Evolutionary conservation across 2,113 vertebrate species (phyloP).

Genomic region (Rhynchomys soricoides): DNA sequence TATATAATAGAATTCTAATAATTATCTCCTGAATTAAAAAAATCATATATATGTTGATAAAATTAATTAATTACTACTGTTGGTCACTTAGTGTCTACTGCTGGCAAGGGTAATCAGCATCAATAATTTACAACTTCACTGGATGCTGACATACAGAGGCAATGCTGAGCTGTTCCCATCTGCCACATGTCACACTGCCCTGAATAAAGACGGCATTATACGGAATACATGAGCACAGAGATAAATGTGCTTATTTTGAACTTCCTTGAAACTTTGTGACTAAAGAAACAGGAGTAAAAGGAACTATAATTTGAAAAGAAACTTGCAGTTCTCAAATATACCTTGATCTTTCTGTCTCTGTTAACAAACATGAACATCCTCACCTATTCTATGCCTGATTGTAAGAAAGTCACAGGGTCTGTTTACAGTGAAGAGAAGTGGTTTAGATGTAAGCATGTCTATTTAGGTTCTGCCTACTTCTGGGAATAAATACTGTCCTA

Average conservation of each 20-base stretch:
- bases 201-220: not conserved
- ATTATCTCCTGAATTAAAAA: not conserved
- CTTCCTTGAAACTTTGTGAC: not conserved
- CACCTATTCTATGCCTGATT: not conserved
- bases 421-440: not conserved
- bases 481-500: not conserved
- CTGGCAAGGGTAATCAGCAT: not conserved
- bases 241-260: not conserved
- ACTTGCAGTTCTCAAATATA: not conserved
- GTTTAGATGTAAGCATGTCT: not conserved
- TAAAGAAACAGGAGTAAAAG: not conserved
- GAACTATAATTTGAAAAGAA: not conserved
- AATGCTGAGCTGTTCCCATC: not conserved
- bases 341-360: not conserved
- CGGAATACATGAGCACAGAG: not conserved
- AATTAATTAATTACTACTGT: not conserved
- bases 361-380: not conserved
- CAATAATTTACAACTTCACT: not conserved
- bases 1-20: not conserved
- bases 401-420: not conserved
- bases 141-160: not conserved
- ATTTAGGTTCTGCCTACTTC: not conserved
- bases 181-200: not conserved
- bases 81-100: not conserved
- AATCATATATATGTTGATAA: not conserved